Conservation (phyloP, 2,888 invertebrate genomes). For the Hydraecia micacea region DNA sequence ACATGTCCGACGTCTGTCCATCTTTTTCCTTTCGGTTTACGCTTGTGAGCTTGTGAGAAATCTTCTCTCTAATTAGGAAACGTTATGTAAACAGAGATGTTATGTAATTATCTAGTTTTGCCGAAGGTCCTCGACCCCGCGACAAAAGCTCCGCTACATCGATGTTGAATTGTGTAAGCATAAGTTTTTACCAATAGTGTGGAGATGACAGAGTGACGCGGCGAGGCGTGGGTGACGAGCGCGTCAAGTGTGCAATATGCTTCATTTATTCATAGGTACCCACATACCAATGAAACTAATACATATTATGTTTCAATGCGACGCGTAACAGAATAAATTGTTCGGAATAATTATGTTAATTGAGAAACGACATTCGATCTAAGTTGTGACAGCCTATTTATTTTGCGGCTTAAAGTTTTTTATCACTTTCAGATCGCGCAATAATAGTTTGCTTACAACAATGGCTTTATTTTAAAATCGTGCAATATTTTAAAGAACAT, state of each 20-base stretch:
- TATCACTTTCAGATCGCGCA: slow-evolving; percentile 22
- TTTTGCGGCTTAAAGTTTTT: slow-evolving; percentile 44
- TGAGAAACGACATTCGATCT: slow-evolving; percentile 53
- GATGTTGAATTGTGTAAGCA: slow-evolving; percentile 65
- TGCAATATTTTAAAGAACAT: slow-evolving; percentile 9
- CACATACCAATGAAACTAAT: slow-evolving; percentile 60
- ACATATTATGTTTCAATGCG: slow-evolving; percentile 63
- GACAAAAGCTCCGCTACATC: slow-evolving; percentile 61
- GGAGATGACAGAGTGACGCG: slow-evolving; percentile 60
- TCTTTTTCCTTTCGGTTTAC: slow-evolving; percentile 47
- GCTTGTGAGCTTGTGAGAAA: slow-evolving; percentile 55
- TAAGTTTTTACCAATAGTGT: slow-evolving; percentile 58
- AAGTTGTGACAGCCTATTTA: slow-evolving; percentile 55
- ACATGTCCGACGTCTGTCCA: slow-evolving; percentile 26
- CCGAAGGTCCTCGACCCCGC: slow-evolving; percentile 59
- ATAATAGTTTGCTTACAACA: slow-evolving; percentile 17
- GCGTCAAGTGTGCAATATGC: slow-evolving; percentile 64
- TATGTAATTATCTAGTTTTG: slow-evolving; percentile 61
- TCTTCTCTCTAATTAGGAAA: slow-evolving; percentile 67
- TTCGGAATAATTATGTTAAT: slow-evolving; percentile 62
- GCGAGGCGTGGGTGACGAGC: slow-evolving; percentile 60
- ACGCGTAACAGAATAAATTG: slow-evolving; percentile 62
- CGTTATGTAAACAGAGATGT: slow-evolving; percentile 62
- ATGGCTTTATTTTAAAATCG: slow-evolving; percentile 19
- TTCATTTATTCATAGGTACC: slow-evolving; percentile 59